Conservation (phyloP, 1,140 invertebrate genomes). For the Dendrolimus kikuchii region DNA sequence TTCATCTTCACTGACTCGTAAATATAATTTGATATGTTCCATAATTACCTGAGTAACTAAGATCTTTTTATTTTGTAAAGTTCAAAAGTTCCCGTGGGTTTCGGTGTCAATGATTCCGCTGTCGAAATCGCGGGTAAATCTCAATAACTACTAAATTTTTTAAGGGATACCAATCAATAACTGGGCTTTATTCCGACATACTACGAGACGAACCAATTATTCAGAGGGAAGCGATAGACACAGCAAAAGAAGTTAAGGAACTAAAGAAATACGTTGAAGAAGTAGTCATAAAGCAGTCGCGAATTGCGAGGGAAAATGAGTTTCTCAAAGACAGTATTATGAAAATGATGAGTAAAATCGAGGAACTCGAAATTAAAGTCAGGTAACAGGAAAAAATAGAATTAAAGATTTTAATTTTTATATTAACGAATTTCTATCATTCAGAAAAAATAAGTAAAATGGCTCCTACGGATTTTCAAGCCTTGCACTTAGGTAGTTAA, state of each 20-base stretch:
- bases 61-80: too few relatives aligned
- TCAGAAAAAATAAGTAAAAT: too few relatives aligned
- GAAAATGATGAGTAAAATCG: slow-evolving; percentile 41
- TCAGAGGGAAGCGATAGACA: slow-evolving; percentile 21
- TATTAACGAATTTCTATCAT: too few relatives aligned
- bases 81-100: too few relatives aligned
- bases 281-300: slow-evolving; percentile 36
- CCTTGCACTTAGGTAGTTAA: too few relatives aligned
- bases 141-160: slow-evolving; percentile 2
- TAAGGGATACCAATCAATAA: slow-evolving; percentile 50
- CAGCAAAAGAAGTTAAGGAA: slow-evolving; percentile 33
- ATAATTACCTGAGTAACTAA: too few relatives aligned
- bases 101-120: too few relatives aligned
- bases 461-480: too few relatives aligned
- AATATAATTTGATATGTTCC: too few relatives aligned
- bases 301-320: slow-evolving; percentile 39
- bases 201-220: slow-evolving; percentile 24
- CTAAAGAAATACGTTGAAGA: slow-evolving; percentile 41
- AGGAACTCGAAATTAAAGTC: slow-evolving; percentile 45
- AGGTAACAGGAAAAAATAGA: slow-evolving; percentile 27
- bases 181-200: slow-evolving; percentile 45
- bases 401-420: too few relatives aligned
- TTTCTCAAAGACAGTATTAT: slow-evolving; percentile 39
- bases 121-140: too few relatives aligned
- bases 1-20: too few relatives aligned